A percentile compares a stretch with the other conserved stretches of the same genome.
Evolutionary conservation across 2,113 vertebrate species (phyloP).

Genomic region (Cariama cristata): DNA sequence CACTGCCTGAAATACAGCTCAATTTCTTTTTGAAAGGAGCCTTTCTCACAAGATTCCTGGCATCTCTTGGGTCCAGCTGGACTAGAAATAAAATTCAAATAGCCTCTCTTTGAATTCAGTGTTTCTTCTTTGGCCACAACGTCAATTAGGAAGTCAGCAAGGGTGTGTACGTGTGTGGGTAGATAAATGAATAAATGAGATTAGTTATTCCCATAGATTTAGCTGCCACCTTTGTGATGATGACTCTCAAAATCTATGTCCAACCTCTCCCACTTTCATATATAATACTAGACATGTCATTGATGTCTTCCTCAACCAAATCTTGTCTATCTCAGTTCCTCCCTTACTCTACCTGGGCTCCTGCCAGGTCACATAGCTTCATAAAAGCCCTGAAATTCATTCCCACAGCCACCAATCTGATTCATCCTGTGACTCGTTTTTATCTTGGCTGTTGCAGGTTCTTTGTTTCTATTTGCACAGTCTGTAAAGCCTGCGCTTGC

Average conservation of each 20-base stretch:
- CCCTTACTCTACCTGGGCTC: neutral
- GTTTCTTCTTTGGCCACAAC: neutral
- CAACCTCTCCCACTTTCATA: slow-evolving; percentile 23
- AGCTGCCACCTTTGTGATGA: slow-evolving; percentile 13
- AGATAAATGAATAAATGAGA: slow-evolving; percentile 18
- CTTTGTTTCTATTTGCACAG: neutral
- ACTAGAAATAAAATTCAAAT: slow-evolving; percentile 35
- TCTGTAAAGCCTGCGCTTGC: neutral
- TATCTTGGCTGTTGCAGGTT: neutral
- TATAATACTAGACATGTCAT: neutral
- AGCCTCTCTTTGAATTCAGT: slow-evolving; percentile 34
- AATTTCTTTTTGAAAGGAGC: slow-evolving; percentile 27
- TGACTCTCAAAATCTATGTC: slow-evolving; percentile 20
- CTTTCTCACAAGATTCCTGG: slow-evolving; percentile 49
- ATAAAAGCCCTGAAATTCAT: slow-evolving; percentile 14
- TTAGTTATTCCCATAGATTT: slow-evolving; percentile 30
- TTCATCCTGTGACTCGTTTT: slow-evolving; percentile 13
- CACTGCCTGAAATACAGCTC: neutral
- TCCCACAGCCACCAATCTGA: slow-evolving; percentile 22
- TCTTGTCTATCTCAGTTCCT: neutral
- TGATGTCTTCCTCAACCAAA: slow-evolving; percentile 20
- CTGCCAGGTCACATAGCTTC: slow-evolving; percentile 32
- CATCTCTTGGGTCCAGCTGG: slow-evolving; percentile 44
- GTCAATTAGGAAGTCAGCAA: slow-evolving; percentile 42
- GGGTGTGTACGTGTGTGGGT: slow-evolving; percentile 19